Base-by-base conservation (phyloP, 1,140 invertebrate species). In the Lamellibrachia luymesi region DNA sequence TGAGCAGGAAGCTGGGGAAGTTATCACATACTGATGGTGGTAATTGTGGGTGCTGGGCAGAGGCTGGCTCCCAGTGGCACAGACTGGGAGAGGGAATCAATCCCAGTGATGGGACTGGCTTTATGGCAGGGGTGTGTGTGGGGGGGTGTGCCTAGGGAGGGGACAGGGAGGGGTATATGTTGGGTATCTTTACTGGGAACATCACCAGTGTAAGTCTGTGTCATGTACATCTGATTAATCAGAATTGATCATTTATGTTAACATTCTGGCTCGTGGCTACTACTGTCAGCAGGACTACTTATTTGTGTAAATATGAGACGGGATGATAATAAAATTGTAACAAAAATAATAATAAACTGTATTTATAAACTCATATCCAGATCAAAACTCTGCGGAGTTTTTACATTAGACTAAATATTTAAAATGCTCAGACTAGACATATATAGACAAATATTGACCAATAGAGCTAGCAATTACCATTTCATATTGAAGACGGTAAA, bases 81-180 rank as follows among this genome's bases (percentile, higher is more conserved):
- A 80, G 64, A 80, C 64, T 80, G 64, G 64, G 64, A 80, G 64
- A 56, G 64, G 64, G 64, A 80, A 80, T 80, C 64, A 80, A 80
- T 80, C 64, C 38, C 64, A 80, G 64, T 38, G 64, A 80, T 80
- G 64, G 64, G 64, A 80, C 64, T 80, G 64, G 64, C 64, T 80
- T 80, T 80, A 80, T 80, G 52, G 52, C 52, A 56, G 52, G 52
- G 17, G 52, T 56, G 6, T 38, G 38, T 38, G 38, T 38, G 38
- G 38, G 38, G 38, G 38, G 38, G 38, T 38, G 38, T 38, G 38
- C 38, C 38, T 38, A 38, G 38, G 38, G 38, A 38, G 38, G 38
- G 38, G 38, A 38, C 38, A 38, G 38, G 38, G 38, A 38, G 38
- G 38, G 38, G 38, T 38, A 38, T 38, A 38, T 4, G 64, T 10